phyloP scores from a whole-genome alignment of 2,113 vertebrate species.

The Thalassoma bifasciatum region DNA sequence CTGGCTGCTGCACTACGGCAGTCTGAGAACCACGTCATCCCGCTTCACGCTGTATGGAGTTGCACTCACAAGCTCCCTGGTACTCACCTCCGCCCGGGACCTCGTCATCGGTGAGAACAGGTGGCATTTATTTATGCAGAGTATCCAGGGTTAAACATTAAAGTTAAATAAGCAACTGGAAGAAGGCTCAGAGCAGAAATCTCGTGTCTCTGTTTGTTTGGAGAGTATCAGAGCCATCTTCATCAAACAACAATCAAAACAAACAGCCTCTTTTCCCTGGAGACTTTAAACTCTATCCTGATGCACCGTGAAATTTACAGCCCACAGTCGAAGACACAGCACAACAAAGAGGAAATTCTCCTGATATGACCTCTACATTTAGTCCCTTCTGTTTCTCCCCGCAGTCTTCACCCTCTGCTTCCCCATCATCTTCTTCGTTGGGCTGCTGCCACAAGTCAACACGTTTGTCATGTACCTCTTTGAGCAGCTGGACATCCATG shows the following conservation, averaged over 20 bases:
- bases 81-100: slow-evolving; percentile 94
- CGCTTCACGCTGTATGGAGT: slow-evolving; percentile 94
- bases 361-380: neutral
- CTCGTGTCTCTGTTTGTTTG: slow-evolving; percentile 11
- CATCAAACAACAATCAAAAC: slow-evolving; percentile 25
- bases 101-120: slow-evolving; percentile 91
- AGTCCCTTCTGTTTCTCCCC: slow-evolving; percentile 17
- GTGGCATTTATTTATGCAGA: neutral
- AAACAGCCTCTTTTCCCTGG: slow-evolving; percentile 11
- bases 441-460: slow-evolving; percentile 98
- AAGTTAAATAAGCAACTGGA: too few relatives aligned
- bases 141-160: too few relatives aligned
- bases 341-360: neutral
- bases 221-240: slow-evolving; percentile 14
- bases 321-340: neutral
- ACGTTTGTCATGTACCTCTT: slow-evolving; percentile 99
- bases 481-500: slow-evolving; percentile 98
- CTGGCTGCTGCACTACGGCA: slow-evolving; percentile 95
- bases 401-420: slow-evolving; percentile 97
- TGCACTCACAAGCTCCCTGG: slow-evolving; percentile 91
- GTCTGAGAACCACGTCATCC: slow-evolving; percentile 86
- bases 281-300: neutral
- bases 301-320: neutral
- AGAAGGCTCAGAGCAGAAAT: too few relatives aligned
- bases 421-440: slow-evolving; percentile 96